Base-by-base conservation (phyloP, 2,888 invertebrate species). In the Latrodectus hesperus region DNA sequence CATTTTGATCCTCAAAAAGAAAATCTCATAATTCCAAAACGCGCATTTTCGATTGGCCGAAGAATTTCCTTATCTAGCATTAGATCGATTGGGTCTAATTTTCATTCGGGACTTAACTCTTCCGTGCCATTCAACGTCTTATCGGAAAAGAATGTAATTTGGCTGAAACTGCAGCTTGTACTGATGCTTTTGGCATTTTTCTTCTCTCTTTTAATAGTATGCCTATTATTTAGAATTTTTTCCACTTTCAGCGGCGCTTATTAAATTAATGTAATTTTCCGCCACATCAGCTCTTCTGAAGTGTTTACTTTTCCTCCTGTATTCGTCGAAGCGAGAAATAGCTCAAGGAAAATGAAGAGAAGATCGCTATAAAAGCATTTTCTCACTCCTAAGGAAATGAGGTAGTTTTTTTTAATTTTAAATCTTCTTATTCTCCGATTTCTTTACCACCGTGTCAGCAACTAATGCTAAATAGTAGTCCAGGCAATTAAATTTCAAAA, bases 221-320 rank as follows among this genome's bases (percentile, higher is more conserved):
- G 81, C 74, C 81, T 38, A 82, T 82, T 82, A 82, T 82, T 82
- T 73, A 64, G 74, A 38, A 38, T 80, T 72, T 72, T 67, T 52
- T 71, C 26, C 53, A 51, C 22, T 22, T 53, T 26, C 22, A 55
- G 49, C 55, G 14, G 81, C 73, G 77, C 71, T 84, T 84, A 84
- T 84, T 84, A 84, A 84, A 84, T 84, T 78, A 78, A 77, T 76
- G 77, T 78, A 84, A 84, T 84, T 84, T 84, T 84, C 84, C 77
- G 78, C 84, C 73, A 78, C 78, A 73, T 84, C 84, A 84, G 84
- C 73, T 55, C 72, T 77, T 82, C 74, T 78, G 78, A 52, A 78
- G 78, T 84, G 84, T 73, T 78, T 84, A 78, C 84, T 76, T 78
- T 84, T 65, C 38, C 60, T 14, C 38, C 60, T 14, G 49, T 72